These are phyloP conservation scores for Crypturellus tataupa DNA, from an alignment of 2,797 vertebrate species.

Conservation along the genomic window DNA sequence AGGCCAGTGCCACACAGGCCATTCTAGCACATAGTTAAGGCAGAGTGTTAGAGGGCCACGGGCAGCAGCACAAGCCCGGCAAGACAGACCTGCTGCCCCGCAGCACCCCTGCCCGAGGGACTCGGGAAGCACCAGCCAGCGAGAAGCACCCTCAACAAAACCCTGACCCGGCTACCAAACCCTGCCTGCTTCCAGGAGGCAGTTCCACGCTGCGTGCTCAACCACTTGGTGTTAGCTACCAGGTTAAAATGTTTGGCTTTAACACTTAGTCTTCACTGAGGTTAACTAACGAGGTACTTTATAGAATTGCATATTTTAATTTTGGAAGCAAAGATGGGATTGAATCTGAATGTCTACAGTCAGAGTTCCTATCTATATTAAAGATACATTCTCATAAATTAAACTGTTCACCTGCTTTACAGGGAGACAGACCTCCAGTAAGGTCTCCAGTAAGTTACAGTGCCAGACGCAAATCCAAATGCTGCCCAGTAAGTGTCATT, in stretches of 20 bases:
- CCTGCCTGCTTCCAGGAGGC: background rate
- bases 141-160: background rate
- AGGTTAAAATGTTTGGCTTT: background rate
- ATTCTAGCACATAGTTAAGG: accelerated
- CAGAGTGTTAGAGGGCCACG: accelerated
- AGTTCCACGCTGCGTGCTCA: background rate
- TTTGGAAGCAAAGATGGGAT: accelerated
- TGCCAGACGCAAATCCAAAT: background rate
- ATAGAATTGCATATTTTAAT: background rate
- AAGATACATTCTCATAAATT: background rate
- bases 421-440: background rate
- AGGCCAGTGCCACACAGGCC: background rate
- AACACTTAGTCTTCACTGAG: background rate
- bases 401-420: background rate
- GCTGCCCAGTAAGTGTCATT: background rate
- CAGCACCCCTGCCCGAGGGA: accelerated
- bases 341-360: background rate
- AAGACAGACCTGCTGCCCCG: background rate
- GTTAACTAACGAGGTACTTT: background rate
- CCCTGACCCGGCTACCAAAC: no score
- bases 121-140: background rate
- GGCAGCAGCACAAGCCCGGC: background rate
- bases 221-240: background rate
- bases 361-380: background rate
- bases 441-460: background rate